Percentiles rank a stretch among this genome's conserved stretches.
phyloP scores from a whole-genome alignment of 2,888 invertebrate genomes.

The Cabera pusaria region DNA sequence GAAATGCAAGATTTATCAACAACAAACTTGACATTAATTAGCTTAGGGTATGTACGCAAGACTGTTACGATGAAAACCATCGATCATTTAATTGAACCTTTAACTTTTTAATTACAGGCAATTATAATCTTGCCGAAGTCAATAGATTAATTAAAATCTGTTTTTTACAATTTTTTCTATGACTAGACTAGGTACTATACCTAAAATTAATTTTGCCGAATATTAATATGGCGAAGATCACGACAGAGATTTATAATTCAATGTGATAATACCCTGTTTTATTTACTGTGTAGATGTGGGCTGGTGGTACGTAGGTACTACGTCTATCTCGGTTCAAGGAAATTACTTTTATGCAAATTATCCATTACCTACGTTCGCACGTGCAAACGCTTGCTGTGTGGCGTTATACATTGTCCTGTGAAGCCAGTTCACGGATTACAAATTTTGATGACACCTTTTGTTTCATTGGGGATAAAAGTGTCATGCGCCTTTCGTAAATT shows the following conservation, averaged over 20 bases:
- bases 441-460: conserved; percentile 22
- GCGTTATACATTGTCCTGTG: conserved; percentile 18
- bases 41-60: too few relatives aligned
- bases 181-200: too few relatives aligned
- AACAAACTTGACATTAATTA: too few relatives aligned
- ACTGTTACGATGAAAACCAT: too few relatives aligned
- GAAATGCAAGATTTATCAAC: too few relatives aligned
- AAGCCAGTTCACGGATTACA: conserved; percentile 21
- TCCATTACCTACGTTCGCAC: conserved; percentile 48
- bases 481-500: conserved; percentile 4
- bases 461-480: conserved; percentile 16
- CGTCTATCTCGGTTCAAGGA: conserved; percentile 43
- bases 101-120: conserved; percentile 14
- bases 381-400: conserved; percentile 37
- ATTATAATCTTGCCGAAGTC: conserved; percentile 24
- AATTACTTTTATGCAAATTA: conserved; percentile 69
- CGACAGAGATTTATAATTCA: conserved; percentile 27
- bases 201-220: conserved; percentile 27
- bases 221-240: conserved; percentile 25
- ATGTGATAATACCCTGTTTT: conserved; percentile 28
- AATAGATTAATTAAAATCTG: too few relatives aligned
- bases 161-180: too few relatives aligned
- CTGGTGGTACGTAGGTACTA: conserved; percentile 8
- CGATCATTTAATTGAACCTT: conserved; percentile 13
- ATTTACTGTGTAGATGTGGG: conserved; percentile 28